These are phyloP conservation scores for Cabera pusaria DNA, from an alignment of 2,888 invertebrate species.

Conservation along the genomic window DNA sequence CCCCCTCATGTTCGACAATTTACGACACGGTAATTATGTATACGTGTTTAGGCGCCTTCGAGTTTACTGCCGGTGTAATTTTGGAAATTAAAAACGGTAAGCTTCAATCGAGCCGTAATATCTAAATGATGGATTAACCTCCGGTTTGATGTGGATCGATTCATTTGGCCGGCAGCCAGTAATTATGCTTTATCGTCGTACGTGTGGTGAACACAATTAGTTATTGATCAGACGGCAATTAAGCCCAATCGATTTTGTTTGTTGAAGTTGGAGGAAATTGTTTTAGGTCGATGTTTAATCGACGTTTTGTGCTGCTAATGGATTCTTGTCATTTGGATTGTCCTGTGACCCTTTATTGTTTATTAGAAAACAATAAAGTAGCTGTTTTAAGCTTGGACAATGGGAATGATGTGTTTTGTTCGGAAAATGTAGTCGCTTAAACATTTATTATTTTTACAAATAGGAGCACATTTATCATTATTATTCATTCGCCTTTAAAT, in stretches of 20 bases:
- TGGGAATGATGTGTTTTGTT: constrained; percentile 29
- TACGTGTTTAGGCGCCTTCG: constrained; percentile 71
- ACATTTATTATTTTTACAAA: too few species aligned
- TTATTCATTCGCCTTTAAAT: too few species aligned
- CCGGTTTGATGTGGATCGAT: constrained; percentile 81
- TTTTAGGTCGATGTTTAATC: constrained; percentile 78
- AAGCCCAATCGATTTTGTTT: constrained; percentile 81
- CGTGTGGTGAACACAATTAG: constrained; percentile 82
- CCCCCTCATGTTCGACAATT: constrained; percentile 72
- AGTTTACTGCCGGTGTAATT: constrained; percentile 67
- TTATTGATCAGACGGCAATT: constrained; percentile 82
- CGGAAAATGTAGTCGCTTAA: too few species aligned
- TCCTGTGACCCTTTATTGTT: constrained; percentile 55
- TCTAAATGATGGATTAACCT: constrained; percentile 83
- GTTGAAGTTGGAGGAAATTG: constrained; percentile 82
- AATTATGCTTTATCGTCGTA: constrained; percentile 81
- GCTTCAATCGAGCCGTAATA: constrained; percentile 79
- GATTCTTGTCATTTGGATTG: constrained; percentile 68
- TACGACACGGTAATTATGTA: constrained; percentile 77
- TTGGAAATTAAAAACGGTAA: constrained; percentile 82
- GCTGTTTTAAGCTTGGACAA: constrained; percentile 35
- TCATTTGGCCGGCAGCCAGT: constrained; percentile 81
- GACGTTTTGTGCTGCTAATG: constrained; percentile 74
- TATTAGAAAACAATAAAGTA: constrained; percentile 60
- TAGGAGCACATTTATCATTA: too few species aligned